Evolutionary conservation across 2,113 vertebrate species (phyloP).

Genomic region (Forbesichthys papilliferus): DNA sequence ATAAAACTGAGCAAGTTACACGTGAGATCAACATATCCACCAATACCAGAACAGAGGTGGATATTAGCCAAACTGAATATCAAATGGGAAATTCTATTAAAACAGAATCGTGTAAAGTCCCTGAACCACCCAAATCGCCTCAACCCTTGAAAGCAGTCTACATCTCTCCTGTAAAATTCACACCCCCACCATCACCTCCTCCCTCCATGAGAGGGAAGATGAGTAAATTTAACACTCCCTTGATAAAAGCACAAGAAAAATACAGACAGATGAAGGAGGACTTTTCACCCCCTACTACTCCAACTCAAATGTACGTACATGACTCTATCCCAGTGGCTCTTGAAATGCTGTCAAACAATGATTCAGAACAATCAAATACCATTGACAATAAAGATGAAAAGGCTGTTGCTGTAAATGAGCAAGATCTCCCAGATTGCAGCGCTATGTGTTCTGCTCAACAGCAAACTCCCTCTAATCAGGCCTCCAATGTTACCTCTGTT

Average conservation of each 20-base stretch:
- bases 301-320: conserved; percentile 57
- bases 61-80: conserved; percentile 48
- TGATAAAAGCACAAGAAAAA: conserved; percentile 90
- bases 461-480: conserved; percentile 64
- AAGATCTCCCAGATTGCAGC: conserved; percentile 44
- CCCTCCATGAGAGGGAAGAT: conserved; percentile 71
- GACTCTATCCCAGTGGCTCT: conserved; percentile 63
- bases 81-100: conserved; percentile 40
- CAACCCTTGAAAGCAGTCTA: conserved; percentile 61
- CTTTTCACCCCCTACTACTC: conserved; percentile 64
- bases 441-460: conserved; percentile 56
- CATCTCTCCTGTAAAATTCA: conserved; percentile 75
- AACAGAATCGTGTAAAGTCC: conserved; percentile 47
- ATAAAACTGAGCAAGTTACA: conserved; percentile 41
- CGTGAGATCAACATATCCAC: conserved; percentile 28
- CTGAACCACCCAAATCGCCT: conserved; percentile 60
- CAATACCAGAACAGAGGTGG: conserved; percentile 18
- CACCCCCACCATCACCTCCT: conserved; percentile 75
- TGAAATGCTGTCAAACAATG: conserved; percentile 62
- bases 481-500: conserved; percentile 53
- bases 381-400: conserved; percentile 49
- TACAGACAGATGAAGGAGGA: conserved; percentile 79
- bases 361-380: conserved; percentile 43
- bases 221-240: conserved; percentile 86
- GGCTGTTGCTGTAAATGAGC: conserved; percentile 42